Evolutionary conservation across 2,888 invertebrate genomes (phyloP).

Genomic region (Trissolcus japonicus): DNA sequence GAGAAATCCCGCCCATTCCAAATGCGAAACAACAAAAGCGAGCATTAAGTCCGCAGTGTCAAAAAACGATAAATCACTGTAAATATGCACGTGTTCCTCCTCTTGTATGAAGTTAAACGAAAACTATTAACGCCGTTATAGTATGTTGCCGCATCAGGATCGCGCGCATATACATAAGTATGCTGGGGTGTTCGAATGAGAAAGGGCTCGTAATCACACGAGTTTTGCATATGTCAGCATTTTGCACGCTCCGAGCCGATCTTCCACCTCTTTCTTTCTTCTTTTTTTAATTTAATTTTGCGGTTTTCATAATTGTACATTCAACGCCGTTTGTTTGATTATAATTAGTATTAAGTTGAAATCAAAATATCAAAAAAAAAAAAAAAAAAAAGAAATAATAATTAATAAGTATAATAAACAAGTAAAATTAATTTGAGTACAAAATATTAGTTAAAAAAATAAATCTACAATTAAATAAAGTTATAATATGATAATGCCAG

Average conservation of each 20-base stretch:
- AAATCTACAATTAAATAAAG: too few relatives aligned
- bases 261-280: too few relatives aligned
- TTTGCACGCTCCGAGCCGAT: constrained; percentile 53
- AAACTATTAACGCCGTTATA: constrained; percentile 65
- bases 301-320: constrained; percentile 23
- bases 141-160: constrained; percentile 43
- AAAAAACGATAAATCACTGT: constrained; percentile 74
- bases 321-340: not conserved
- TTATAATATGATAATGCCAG: not conserved
- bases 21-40: constrained; percentile 70
- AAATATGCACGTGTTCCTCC: constrained; percentile 74
- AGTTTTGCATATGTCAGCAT: constrained; percentile 70
- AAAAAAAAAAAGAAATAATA: too few relatives aligned
- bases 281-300: constrained; percentile 40
- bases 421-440: too few relatives aligned
- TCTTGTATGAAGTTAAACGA: constrained; percentile 66
- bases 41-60: constrained; percentile 56
- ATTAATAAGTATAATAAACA: too few relatives aligned
- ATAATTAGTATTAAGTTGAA: too few relatives aligned
- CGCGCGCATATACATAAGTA: constrained; percentile 33
- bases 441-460: too few relatives aligned
- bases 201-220: constrained; percentile 45
- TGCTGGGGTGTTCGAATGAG: constrained; percentile 39
- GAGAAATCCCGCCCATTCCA: constrained; percentile 67
- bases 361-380: too few relatives aligned